A percentile compares a stretch with the other conserved stretches of the same genome.
Evolutionary conservation across 1,140 invertebrate species (phyloP).

Genomic region (Littorina saxatilis): DNA sequence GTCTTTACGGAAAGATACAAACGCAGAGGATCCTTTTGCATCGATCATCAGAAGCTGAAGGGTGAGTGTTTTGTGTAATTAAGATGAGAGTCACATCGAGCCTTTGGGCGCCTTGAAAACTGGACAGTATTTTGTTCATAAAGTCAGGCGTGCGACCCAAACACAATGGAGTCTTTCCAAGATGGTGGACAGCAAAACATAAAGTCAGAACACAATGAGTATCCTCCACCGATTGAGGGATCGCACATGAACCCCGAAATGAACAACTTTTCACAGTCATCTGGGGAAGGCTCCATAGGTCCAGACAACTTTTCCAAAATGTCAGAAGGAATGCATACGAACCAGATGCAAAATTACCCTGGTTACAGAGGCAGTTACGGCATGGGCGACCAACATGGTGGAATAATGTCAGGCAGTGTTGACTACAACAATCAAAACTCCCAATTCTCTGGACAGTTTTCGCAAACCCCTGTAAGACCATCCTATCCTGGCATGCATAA

Average conservation of each 20-base stretch:
- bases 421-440: constrained; percentile 63
- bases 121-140: constrained; percentile 49
- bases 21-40: background rate
- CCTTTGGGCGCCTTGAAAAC: background rate
- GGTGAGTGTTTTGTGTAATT: constrained; percentile 56
- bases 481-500: constrained; percentile 56
- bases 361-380: constrained; percentile 54
- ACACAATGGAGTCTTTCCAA: constrained; percentile 73
- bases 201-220: constrained; percentile 65
- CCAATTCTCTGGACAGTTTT: constrained; percentile 63
- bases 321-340: constrained; percentile 63
- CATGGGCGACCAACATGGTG: constrained; percentile 67
- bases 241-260: constrained; percentile 67
- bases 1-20: constrained; percentile 56
- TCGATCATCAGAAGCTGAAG: constrained; percentile 35
- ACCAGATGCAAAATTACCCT: constrained; percentile 65
- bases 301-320: constrained; percentile 65
- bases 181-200: constrained; percentile 71
- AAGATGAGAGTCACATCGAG: constrained; percentile 47
- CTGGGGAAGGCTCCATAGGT: constrained; percentile 59
- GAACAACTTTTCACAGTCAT: constrained; percentile 63
- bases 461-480: constrained; percentile 58
- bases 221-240: constrained; percentile 61
- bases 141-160: constrained; percentile 54
- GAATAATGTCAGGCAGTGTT: constrained; percentile 61